Conservation (phyloP, 2,888 invertebrate genomes). For the Sminthurinus aureus region DNA sequence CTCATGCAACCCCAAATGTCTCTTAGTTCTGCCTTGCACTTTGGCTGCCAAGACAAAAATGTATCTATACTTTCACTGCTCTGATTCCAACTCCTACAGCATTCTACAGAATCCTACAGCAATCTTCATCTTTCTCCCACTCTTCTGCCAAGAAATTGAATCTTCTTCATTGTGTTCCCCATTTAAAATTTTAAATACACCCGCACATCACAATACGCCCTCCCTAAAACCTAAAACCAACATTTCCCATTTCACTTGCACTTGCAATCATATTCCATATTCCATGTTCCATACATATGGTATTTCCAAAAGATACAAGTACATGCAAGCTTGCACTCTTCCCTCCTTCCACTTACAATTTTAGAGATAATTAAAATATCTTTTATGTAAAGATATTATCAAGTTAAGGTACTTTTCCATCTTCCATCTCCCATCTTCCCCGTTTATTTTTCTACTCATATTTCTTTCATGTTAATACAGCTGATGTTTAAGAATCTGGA, state of each 20-base stretch:
- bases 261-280: no score
- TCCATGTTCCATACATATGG: no score
- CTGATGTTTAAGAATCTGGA: no score
- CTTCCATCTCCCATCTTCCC: no score
- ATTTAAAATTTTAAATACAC: constrained; percentile 22
- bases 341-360: not conserved
- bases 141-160: constrained; percentile 21
- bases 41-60: no score
- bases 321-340: no score
- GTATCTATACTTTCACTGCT: not conserved
- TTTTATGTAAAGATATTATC: no score
- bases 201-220: not conserved
- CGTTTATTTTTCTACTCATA: no score
- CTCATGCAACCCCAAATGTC: not conserved
- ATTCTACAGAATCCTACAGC: not conserved
- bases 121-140: not conserved
- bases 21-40: no score
- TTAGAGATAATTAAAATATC: constrained; percentile 7
- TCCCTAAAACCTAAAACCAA: not conserved
- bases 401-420: no score
- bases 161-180: constrained; percentile 19
- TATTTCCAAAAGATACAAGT: no score
- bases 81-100: not conserved
- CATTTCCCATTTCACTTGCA: not conserved
- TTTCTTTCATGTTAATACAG: no score